phyloP scores from a whole-genome alignment of 1,140 invertebrate species.

The Matsumurasca onukii region DNA sequence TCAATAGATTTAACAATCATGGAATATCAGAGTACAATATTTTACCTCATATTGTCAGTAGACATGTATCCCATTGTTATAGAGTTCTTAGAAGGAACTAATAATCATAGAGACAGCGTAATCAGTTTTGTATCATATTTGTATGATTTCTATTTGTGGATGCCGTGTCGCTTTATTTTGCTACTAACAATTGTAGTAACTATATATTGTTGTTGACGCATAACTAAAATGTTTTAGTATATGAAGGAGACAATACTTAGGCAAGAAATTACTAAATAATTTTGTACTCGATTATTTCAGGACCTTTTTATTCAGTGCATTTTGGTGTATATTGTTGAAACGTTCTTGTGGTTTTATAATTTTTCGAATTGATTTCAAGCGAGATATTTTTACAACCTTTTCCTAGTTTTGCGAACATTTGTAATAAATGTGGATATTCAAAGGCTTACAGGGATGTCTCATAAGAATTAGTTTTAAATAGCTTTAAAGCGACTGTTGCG shows the following conservation, averaged over 20 bases:
- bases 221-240: conserved; percentile 17
- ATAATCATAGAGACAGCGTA: too few species aligned
- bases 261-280: conserved; percentile 12
- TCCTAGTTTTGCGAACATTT: conserved; percentile 1
- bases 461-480: conserved; percentile 18
- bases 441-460: conserved; percentile 19
- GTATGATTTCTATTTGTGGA: too few species aligned
- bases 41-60: too few species aligned
- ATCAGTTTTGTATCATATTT: too few species aligned
- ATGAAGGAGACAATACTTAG: conserved; percentile 20
- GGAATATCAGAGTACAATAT: too few species aligned
- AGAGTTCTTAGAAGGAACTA: too few species aligned
- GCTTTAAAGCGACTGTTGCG: conserved; percentile 15
- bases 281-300: conserved; percentile 1
- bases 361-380: neutral
- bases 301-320: conserved; percentile 7
- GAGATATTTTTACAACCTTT: neutral
- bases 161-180: conserved; percentile 2
- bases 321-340: conserved; percentile 11
- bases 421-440: conserved; percentile 12
- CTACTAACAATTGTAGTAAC: neutral
- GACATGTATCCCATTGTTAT: too few species aligned
- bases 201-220: conserved; percentile 17
- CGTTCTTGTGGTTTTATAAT: neutral
- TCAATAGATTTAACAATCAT: too few species aligned